Conservation (phyloP, 2,797 vertebrate species). For the Enteromius fasciolatus region DNA sequence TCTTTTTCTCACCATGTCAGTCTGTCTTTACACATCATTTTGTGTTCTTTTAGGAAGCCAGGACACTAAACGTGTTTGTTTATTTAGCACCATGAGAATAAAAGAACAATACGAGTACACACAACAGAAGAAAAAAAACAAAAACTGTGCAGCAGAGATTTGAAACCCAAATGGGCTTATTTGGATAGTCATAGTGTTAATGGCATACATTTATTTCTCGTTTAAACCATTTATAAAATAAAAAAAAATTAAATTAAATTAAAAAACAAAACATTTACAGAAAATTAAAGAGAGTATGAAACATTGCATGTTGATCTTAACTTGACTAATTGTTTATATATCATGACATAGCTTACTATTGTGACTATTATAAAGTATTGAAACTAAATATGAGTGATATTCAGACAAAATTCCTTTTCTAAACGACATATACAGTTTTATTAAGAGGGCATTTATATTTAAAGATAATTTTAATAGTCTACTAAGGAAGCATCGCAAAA, state of each 20-base stretch:
- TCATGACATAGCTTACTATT: not conserved
- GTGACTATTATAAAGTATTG: not conserved
- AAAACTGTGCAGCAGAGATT: not conserved
- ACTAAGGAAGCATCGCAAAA: not conserved
- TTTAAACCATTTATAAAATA: not conserved
- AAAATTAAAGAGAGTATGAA: not conserved
- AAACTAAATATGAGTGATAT: not conserved
- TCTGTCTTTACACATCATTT: not conserved
- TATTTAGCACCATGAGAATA: slow-evolving; percentile 1
- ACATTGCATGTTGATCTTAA: slow-evolving; percentile 1
- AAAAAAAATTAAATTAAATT: too few species aligned
- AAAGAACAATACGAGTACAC: not conserved
- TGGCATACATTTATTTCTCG: not conserved
- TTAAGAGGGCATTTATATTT: not conserved
- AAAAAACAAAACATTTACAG: too few species aligned
- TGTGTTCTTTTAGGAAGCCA: not conserved
- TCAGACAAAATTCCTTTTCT: not conserved
- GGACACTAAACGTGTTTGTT: not conserved
- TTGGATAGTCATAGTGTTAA: slow-evolving; percentile 17
- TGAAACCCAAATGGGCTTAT: slow-evolving; percentile 1
- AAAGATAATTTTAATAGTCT: not conserved
- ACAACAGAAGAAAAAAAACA: not conserved
- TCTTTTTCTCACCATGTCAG: not conserved
- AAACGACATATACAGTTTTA: not conserved
- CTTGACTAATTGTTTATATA: not conserved